phyloP scores from a whole-genome alignment of 2,888 invertebrate genomes.

The Torymus tubicola region DNA sequence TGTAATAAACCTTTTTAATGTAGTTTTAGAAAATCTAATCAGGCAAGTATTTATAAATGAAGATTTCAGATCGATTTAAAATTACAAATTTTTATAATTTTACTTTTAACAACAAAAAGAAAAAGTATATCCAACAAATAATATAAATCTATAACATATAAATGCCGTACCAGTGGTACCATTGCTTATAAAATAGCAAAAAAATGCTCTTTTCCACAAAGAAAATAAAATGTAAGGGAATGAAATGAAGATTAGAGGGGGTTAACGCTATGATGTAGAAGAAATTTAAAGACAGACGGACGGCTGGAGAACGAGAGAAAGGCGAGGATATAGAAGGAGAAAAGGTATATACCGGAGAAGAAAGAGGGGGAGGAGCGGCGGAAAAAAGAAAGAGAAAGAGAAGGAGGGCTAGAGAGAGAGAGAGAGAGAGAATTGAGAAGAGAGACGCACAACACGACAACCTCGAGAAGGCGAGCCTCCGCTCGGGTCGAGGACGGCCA shows the following conservation, averaged over 20 bases:
- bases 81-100: too few species aligned
- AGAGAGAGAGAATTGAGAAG: slow-evolving; percentile 18
- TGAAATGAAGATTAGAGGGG: slow-evolving; percentile 16
- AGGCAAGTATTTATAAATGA: too few species aligned
- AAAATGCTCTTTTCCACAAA: too few species aligned
- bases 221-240: neutral
- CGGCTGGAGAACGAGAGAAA: slow-evolving; percentile 19
- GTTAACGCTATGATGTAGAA: slow-evolving; percentile 10
- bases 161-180: too few species aligned
- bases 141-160: too few species aligned
- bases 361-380: neutral
- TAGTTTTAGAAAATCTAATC: too few species aligned
- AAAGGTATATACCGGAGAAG: slow-evolving; percentile 16
- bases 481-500: slow-evolving; percentile 67
- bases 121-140: too few species aligned
- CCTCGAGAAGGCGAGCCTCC: slow-evolving; percentile 66
- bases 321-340: slow-evolving; percentile 19
- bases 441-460: slow-evolving; percentile 62
- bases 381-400: neutral
- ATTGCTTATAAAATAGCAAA: too few species aligned
- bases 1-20: too few species aligned
- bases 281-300: slow-evolving; percentile 29
- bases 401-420: slow-evolving; percentile 23
- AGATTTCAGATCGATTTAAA: too few species aligned
- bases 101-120: too few species aligned